phyloP scores from a whole-genome alignment of 1,140 invertebrate genomes.

The Brachionus koreanus region DNA sequence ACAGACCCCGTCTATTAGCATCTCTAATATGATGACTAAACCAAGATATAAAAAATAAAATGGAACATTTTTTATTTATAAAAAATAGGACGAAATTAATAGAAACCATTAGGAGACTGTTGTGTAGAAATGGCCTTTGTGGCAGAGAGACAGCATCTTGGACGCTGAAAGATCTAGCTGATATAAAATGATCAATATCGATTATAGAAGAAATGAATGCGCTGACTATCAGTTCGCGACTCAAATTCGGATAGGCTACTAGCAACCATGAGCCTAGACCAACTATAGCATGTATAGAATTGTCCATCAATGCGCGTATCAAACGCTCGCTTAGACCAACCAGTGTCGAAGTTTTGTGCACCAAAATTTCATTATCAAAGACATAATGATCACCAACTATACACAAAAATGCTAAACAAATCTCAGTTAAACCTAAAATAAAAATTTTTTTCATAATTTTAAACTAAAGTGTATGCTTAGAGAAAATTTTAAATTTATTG shows the following conservation, averaged over 20 bases:
- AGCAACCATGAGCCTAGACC: constrained; percentile 49
- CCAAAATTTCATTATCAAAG: constrained; percentile 16
- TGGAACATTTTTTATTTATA: constrained; percentile 21
- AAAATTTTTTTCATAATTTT: constrained; percentile 28
- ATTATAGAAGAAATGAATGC: constrained; percentile 48
- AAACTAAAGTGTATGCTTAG: background rate
- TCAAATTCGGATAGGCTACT: constrained; percentile 46
- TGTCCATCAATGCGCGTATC: constrained; percentile 47
- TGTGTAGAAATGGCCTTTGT: constrained; percentile 51
- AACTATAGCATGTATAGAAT: constrained; percentile 48
- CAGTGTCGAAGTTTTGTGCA: background rate
- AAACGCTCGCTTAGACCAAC: background rate
- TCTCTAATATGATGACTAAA: constrained; percentile 54
- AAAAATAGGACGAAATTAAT: constrained; percentile 42
- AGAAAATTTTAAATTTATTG: background rate
- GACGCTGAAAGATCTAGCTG: constrained; percentile 49
- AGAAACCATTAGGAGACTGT: constrained; percentile 48
- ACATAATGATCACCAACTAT: constrained; percentile 20
- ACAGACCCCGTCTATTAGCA: constrained; percentile 50
- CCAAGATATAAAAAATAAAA: constrained; percentile 48
- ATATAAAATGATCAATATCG: constrained; percentile 54
- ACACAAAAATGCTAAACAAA: constrained; percentile 11
- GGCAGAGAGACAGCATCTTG: constrained; percentile 49
- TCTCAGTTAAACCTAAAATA: background rate
- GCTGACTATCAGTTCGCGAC: constrained; percentile 45